A percentile compares a stretch with the other conserved stretches of the same genome.
phyloP scores from a whole-genome alignment of 2,888 invertebrate species.

The Lymantria dispar region DNA sequence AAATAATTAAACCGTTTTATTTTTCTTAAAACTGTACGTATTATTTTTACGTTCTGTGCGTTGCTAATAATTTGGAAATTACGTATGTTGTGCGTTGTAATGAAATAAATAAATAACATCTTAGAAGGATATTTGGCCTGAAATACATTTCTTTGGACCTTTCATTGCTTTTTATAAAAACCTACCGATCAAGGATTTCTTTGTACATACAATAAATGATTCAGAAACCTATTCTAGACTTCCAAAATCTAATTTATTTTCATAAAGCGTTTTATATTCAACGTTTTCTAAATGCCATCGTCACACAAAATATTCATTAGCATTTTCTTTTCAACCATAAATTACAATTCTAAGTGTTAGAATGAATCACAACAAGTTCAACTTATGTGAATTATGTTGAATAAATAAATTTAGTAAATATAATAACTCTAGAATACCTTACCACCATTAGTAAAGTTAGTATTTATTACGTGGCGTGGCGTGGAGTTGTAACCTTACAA shows the following conservation, averaged over 20 bases:
- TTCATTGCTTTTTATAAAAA: not conserved
- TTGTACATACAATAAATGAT: not conserved
- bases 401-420: not conserved
- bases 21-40: too few species aligned
- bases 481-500: too few species aligned
- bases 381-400: not conserved
- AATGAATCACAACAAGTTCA: constrained; percentile 8
- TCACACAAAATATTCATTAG: constrained; percentile 6
- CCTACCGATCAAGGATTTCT: not conserved
- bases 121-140: too few species aligned
- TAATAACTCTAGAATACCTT: too few species aligned
- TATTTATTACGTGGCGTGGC: too few species aligned
- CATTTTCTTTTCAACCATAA: constrained; percentile 4
- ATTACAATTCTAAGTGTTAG: not conserved
- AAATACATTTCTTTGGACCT: not conserved
- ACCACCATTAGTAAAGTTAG: too few species aligned
- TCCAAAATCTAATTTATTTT: constrained; percentile 4
- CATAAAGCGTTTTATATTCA: not conserved
- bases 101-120: too few species aligned
- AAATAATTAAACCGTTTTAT: too few species aligned
- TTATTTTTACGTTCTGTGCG: too few species aligned
- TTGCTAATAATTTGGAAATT: too few species aligned
- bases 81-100: too few species aligned
- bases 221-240: not conserved
- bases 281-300: constrained; percentile 3